phyloP scores from a whole-genome alignment of 2,888 invertebrate species.

The Sycophila texana region DNA sequence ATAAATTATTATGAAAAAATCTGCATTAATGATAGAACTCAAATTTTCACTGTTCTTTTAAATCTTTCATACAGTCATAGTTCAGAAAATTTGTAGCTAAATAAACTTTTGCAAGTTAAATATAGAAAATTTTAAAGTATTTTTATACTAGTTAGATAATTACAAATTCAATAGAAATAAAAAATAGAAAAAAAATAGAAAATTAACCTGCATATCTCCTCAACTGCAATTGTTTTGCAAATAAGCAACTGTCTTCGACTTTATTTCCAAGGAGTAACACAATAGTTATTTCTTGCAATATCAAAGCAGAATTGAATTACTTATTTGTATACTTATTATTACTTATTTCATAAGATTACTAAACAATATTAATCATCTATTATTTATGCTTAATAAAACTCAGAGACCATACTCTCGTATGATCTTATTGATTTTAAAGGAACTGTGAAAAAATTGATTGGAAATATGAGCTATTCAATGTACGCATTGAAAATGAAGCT shows the following conservation, averaged over 20 bases:
- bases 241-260: not conserved
- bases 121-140: not conserved
- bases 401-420: no score
- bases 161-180: no score
- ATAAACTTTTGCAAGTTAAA: not conserved
- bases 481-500: not conserved
- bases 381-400: no score
- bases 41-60: conserved; percentile 25
- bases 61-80: not conserved
- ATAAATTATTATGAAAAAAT: conserved; percentile 3
- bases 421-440: no score
- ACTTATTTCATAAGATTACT: not conserved
- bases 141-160: not conserved
- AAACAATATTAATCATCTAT: no score
- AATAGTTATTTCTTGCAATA: not conserved
- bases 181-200: not conserved
- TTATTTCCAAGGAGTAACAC: not conserved
- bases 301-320: not conserved
- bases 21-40: conserved; percentile 10
- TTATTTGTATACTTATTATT: no score
- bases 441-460: no score
- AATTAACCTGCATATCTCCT: not conserved
- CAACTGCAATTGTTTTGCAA: not conserved
- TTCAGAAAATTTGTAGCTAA: not conserved
- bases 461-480: not conserved